Base-by-base conservation (phyloP, 2,797 vertebrate genomes). In the Squalus acanthias region DNA sequence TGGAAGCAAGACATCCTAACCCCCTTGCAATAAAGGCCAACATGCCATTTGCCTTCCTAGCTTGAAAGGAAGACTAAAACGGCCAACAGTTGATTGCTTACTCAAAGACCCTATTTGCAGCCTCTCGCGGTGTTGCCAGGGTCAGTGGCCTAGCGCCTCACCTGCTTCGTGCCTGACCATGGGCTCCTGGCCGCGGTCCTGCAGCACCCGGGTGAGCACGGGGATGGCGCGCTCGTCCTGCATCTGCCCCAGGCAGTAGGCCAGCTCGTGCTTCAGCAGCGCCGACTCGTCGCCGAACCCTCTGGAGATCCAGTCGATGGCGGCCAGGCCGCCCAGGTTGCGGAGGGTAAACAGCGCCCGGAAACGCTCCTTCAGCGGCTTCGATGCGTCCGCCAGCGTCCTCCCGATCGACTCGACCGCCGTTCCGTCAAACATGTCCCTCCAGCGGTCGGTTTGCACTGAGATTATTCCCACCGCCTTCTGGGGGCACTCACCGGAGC, bases 161-260 rank as follows among this genome's bases (percentile, higher is more conserved):
- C 99, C 99, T 26, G 99, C 99, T 98, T 99, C 99, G 0, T 99
- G 99, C 33, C 99, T 97, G 96, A 99, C 99, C 99, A 99, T 99
- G 3, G 99, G 98, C 95, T 99, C 99, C 97, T 99, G 99, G 13
- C 9, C 2, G 0, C 97, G 70, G 96, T 99, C 99, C 96, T 97
- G 97, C 85, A 99, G 98, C 17, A 99, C 98, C 0, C 29, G 96
- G 7, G 96, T 96, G 65, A 99, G 97, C 26, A 97, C 79, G 0
- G 99, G 98, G 96, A 99, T 98, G 93, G 99, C 99, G 0, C 96
- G 96, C 0, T 96, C 87, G 0, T 99, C 99, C 97, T 98, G 98
- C 99, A 99, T 99, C 98, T 99, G 99, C 7, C 99, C 99, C 96
- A 99, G 97, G 97, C 99, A 99, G 97, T 98, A 99, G 0, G 99